Conservation (phyloP, 2,888 invertebrate genomes). For the Lepidochrysops patricia region DNA sequence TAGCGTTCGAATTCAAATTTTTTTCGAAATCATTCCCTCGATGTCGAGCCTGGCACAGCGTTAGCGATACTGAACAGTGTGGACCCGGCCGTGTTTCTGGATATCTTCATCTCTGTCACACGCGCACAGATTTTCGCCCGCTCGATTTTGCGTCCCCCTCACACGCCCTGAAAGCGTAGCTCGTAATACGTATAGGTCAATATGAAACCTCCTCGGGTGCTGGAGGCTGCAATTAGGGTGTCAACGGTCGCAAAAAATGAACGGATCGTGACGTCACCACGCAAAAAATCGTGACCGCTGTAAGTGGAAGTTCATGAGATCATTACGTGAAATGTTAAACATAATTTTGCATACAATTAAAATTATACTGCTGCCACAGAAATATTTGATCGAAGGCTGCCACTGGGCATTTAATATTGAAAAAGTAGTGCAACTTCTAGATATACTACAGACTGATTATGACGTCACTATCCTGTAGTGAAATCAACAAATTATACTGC, state of each 20-base stretch:
- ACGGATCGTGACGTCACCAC: not conserved
- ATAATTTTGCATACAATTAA: too few relatives aligned
- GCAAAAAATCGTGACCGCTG: not conserved
- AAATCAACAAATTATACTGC: too few relatives aligned
- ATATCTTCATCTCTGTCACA: conserved; percentile 40
- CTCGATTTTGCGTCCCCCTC: conserved; percentile 39
- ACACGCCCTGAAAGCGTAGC: conserved; percentile 58
- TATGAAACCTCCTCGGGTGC: conserved; percentile 71
- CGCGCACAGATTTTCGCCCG: conserved; percentile 29
- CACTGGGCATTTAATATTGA: too few relatives aligned
- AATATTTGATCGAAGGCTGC: too few relatives aligned
- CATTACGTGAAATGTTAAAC: not conserved
- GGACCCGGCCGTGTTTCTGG: conserved; percentile 48
- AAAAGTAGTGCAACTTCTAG: too few relatives aligned
- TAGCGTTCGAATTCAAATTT: conserved; percentile 16
- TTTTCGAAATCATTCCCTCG: conserved; percentile 13
- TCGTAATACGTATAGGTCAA: conserved; percentile 74
- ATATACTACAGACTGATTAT: too few relatives aligned
- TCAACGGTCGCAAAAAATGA: conserved; percentile 26
- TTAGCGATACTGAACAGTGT: conserved; percentile 59
- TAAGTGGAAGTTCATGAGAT: not conserved
- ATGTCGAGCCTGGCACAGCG: conserved; percentile 41
- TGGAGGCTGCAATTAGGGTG: conserved; percentile 70
- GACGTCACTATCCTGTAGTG: too few relatives aligned
- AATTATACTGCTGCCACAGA: not conserved